phyloP scores from a whole-genome alignment of 2,113 vertebrate genomes.

The Lampris megalopsis region DNA sequence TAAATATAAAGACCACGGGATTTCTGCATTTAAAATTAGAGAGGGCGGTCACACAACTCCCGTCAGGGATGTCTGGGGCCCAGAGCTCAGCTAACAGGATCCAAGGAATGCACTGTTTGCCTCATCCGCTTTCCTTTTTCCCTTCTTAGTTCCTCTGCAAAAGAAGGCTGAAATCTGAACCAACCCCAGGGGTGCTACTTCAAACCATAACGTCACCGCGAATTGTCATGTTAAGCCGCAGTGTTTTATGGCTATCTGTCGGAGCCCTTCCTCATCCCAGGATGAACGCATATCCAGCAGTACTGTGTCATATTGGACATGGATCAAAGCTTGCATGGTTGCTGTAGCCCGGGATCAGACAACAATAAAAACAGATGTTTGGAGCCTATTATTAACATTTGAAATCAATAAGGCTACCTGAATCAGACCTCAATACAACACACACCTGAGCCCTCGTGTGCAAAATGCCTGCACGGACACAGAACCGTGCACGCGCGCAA shows the following conservation, averaged over 20 bases:
- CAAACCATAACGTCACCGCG: slow-evolving; percentile 55
- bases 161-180: slow-evolving; percentile 50
- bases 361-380: slow-evolving; percentile 29
- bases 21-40: background rate
- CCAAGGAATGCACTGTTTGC: slow-evolving; percentile 25
- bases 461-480: no score
- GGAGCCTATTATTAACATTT: slow-evolving; percentile 4
- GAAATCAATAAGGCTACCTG: no score
- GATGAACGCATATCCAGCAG: slow-evolving; percentile 37
- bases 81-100: slow-evolving; percentile 29
- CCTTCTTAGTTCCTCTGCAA: slow-evolving; percentile 58
- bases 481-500: background rate
- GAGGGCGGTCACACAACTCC: background rate
- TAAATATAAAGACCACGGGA: no score
- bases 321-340: slow-evolving; percentile 6
- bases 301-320: slow-evolving; percentile 8
- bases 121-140: slow-evolving; percentile 34
- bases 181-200: slow-evolving; percentile 30
- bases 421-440: no score
- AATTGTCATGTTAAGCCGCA: slow-evolving; percentile 31
- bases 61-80: background rate
- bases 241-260: slow-evolving; percentile 50
- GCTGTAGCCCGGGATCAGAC: slow-evolving; percentile 17
- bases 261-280: slow-evolving; percentile 7
- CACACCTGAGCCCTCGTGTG: no score